Evolutionary conservation across 1,140 invertebrate species (phyloP).

Genomic region (Ceratoteleas bidentatus): DNA sequence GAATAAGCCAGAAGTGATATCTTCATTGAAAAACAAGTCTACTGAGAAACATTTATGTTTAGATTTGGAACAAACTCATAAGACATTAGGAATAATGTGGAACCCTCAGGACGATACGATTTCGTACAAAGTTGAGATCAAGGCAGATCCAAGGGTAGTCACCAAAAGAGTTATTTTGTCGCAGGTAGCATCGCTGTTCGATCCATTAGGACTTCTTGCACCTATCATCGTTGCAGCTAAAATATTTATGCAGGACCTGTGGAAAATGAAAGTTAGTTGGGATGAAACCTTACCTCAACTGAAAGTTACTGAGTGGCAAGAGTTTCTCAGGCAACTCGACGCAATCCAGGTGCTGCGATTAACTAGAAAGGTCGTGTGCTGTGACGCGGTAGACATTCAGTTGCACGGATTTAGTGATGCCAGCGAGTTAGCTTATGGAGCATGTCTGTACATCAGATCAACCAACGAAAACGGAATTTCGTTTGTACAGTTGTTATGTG

Average conservation of each 20-base stretch:
- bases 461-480: background rate
- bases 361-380: background rate
- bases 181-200: background rate
- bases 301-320: background rate
- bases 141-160: background rate
- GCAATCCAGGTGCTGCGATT: background rate
- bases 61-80: background rate
- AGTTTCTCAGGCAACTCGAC: background rate
- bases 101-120: background rate
- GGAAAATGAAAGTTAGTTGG: background rate
- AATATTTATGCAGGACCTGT: background rate
- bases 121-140: background rate
- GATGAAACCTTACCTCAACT: background rate
- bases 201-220: background rate
- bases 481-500: background rate
- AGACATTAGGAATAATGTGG: slow-evolving; percentile 18
- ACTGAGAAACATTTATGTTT: background rate
- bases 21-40: background rate
- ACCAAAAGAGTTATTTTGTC: background rate
- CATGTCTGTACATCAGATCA: background rate
- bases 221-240: background rate
- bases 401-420: background rate
- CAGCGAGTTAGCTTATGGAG: background rate
- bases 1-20: background rate
- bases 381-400: background rate